Evolutionary conservation across 2,888 invertebrate species (phyloP), one percentile per base, ranked within the genome.

Genomic region (Myopa testacea): DNA sequence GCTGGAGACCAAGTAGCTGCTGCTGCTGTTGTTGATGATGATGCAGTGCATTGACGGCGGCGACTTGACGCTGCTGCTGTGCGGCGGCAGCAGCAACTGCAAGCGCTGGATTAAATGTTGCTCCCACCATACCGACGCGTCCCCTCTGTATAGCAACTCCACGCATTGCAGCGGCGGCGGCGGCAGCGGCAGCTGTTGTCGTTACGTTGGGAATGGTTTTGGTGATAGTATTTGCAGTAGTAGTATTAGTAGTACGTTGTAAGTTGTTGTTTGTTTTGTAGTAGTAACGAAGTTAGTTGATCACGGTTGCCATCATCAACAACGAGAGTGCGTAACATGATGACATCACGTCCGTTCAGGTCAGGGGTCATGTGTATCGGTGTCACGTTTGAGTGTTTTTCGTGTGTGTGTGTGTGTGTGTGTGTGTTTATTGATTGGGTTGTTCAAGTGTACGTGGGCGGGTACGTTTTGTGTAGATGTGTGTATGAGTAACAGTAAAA

Each of bases 141-240:
- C 88, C 94, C 86, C 95, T 92, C 87, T 95, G 95, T 85, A 96
- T 94, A 82, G 95, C 94, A 84, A 95, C 95, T 85, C 95, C 96
- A 88, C 95, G 92, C 86, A 96, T 90, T 84, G 95, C 94, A 87
- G 95, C 95, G 87, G 94, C 95, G 92, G 92, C 91, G 80, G 86
- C 85, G 80, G 87, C 85, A 82, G 86, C 85, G 81, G 87, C 86
- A 86, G 82, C 78, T 78, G 77, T 76, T 80, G 79, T 72, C 79
- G 73, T 75, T 77, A 62, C 65, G 82, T 80, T 81, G 79, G 81
- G 79, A 80, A 63, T 68, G 10, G 71, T 76, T 78, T 50, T 73
- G 34, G 65, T 26, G 68, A 5, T 19, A n/a, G 52, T 55, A 37
- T 6, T 45, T 8, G 45, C 3, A 81, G 76, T 80, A 78, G 78